Conservation (phyloP, 1,140 invertebrate species). For the Ptiloglossa arizonensis region DNA sequence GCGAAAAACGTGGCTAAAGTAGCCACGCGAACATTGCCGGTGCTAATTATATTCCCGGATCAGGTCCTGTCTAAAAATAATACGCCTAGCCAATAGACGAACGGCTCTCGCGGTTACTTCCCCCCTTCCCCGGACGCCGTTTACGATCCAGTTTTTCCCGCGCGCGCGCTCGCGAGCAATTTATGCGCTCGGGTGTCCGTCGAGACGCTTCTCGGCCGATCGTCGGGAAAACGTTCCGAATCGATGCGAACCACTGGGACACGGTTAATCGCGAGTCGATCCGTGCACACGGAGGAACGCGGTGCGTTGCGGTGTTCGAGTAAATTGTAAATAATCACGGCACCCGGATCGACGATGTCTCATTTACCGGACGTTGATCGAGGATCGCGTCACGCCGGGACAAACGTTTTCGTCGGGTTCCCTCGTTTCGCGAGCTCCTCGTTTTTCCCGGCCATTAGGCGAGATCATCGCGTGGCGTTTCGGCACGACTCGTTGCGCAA, state of each 20-base stretch:
- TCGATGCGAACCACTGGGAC: background rate
- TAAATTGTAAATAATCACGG: slow-evolving; percentile 28
- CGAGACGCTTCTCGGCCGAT: background rate
- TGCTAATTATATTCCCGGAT: slow-evolving; percentile 6
- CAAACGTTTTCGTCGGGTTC: too few species aligned
- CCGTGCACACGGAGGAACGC: background rate
- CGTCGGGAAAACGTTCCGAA: background rate
- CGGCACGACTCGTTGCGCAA: background rate
- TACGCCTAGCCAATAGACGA: slow-evolving; percentile 7
- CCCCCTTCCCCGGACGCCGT: background rate
- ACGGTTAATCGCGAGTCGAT: slow-evolving; percentile 24
- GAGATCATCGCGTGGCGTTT: background rate
- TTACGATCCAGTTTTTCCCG: slow-evolving; percentile 33
- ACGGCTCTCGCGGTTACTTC: background rate
- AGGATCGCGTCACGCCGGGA: background rate
- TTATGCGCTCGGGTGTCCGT: slow-evolving; percentile 8
- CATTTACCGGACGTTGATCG: background rate
- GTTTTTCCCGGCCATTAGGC: too few species aligned
- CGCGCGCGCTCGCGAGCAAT: background rate
- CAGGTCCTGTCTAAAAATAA: slow-evolving; percentile 13
- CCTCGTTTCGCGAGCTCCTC: too few species aligned
- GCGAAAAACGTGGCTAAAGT: slow-evolving; percentile 5
- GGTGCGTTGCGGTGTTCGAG: too few species aligned
- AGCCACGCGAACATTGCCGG: background rate
- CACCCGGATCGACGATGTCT: slow-evolving; percentile 4